Conservation (phyloP, 2,797 vertebrate genomes). For the Microhierax caerulescens region DNA sequence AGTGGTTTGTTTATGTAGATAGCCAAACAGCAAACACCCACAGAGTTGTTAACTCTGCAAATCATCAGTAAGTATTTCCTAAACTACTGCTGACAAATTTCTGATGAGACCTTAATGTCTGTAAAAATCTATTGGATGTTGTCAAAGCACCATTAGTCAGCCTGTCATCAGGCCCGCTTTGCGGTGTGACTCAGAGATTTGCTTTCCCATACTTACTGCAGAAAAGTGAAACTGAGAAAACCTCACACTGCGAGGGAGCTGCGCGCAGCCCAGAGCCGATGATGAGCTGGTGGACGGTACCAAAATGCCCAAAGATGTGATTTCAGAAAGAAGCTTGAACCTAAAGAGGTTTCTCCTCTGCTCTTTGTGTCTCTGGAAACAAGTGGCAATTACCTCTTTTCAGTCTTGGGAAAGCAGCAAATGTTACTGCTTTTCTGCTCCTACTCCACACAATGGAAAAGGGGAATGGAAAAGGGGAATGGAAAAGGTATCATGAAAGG, state of each 20-base stretch:
- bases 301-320: not conserved
- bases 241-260: not conserved
- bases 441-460: not conserved
- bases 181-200: not conserved
- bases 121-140: constrained; percentile 1
- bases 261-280: fast-evolving
- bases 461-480: not conserved
- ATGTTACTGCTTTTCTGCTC: not conserved
- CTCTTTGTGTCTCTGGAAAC: not conserved
- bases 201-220: not conserved
- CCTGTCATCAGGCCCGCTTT: not conserved
- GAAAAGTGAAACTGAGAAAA: not conserved
- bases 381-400: not conserved
- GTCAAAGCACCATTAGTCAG: constrained; percentile 52
- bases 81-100: constrained; percentile 51
- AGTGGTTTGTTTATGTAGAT: constrained; percentile 44
- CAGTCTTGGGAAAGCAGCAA: not conserved
- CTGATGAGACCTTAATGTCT: constrained; percentile 32
- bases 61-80: constrained; percentile 42
- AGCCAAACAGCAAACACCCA: constrained; percentile 31
- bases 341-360: not conserved
- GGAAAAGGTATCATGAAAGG: not conserved
- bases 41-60: constrained; percentile 41
- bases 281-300: not conserved
- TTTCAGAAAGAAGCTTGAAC: not conserved